Evolutionary conservation across 2,797 vertebrate genomes (phyloP).

Genomic region (Chloroceryle inda): DNA sequence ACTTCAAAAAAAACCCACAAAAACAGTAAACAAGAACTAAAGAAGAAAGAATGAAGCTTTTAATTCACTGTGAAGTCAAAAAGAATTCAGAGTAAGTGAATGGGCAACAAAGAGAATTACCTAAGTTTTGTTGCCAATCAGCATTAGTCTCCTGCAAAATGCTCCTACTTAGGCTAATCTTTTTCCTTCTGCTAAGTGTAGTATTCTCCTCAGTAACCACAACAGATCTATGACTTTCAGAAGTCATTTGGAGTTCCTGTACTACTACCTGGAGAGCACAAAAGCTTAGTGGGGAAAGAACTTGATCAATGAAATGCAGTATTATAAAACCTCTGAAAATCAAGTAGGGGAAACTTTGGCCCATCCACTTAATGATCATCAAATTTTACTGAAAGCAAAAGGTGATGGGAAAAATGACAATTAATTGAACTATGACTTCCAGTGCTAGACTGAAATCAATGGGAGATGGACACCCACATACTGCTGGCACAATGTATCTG

Average conservation of each 20-base stretch:
- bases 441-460: not conserved
- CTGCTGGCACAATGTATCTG: not conserved
- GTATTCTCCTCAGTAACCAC: not conserved
- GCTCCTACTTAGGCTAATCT: not conserved
- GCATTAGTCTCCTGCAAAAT: not conserved
- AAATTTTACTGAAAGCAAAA: not conserved
- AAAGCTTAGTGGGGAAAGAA: not conserved
- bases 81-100: not conserved
- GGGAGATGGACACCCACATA: not conserved
- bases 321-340: not conserved
- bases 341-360: not conserved
- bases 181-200: not conserved
- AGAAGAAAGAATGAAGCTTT: not conserved
- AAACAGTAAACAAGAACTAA: not conserved
- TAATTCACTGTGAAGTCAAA: not conserved
- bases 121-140: not conserved
- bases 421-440: not conserved
- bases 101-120: not conserved
- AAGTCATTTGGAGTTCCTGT: not conserved
- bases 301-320: not conserved
- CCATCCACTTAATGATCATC: not conserved
- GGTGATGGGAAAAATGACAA: not conserved
- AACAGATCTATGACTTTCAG: not conserved
- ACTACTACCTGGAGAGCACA: not conserved
- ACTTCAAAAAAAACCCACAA: not conserved